Evolutionary conservation across 1,140 invertebrate genomes (phyloP).

Genomic region (Watersipora subatra): DNA sequence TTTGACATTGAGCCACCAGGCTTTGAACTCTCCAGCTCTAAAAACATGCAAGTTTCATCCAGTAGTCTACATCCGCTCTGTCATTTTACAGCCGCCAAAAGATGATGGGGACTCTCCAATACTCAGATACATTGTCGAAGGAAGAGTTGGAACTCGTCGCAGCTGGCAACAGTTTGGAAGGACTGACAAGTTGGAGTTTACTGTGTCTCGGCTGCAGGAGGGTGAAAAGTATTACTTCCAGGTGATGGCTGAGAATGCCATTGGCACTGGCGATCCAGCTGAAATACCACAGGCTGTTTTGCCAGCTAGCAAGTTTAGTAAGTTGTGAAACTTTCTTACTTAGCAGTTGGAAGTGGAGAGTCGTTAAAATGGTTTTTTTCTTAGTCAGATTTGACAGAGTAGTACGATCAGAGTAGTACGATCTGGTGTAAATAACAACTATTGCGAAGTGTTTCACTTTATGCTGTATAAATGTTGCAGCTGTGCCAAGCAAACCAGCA

Average conservation of each 20-base stretch:
- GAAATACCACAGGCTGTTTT: slow-evolving; percentile 77
- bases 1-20: no score
- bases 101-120: slow-evolving; percentile 76
- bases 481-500: slow-evolving; percentile 60
- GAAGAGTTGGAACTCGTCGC: slow-evolving; percentile 47
- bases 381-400: background rate
- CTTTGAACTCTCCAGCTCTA: no score
- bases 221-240: slow-evolving; percentile 91
- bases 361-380: no score
- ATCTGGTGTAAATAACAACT: slow-evolving; percentile 55
- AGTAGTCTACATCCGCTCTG: background rate
- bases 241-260: slow-evolving; percentile 93
- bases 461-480: slow-evolving; percentile 37
- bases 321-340: slow-evolving; percentile 17
- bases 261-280: slow-evolving; percentile 83
- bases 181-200: slow-evolving; percentile 40
- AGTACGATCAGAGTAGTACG: slow-evolving; percentile 60
- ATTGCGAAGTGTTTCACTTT: slow-evolving; percentile 17
- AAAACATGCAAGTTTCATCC: no score
- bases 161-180: slow-evolving; percentile 41
- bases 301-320: slow-evolving; percentile 81
- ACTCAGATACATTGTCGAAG: slow-evolving; percentile 89
- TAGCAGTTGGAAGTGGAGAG: background rate
- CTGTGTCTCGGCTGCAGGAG: slow-evolving; percentile 78
- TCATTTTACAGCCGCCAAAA: slow-evolving; percentile 46